These are phyloP conservation scores for Limanda limanda DNA, from an alignment of 2,113 vertebrate genomes.

Conservation along the genomic window DNA sequence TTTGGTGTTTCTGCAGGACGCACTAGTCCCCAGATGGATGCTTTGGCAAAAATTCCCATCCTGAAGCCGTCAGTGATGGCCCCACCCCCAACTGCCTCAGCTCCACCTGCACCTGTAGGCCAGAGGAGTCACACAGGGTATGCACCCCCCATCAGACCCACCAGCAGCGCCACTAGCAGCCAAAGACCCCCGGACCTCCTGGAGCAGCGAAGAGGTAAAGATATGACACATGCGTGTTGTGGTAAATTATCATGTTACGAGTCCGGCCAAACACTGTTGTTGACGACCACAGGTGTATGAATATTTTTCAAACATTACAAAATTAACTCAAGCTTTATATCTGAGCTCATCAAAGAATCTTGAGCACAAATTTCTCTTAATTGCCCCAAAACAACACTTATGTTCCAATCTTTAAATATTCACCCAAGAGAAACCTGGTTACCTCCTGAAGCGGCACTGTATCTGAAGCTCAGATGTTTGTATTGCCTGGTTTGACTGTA, in stretches of 20 bases:
- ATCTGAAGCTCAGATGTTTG: too few relatives aligned
- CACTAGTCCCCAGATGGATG: conserved; percentile 87
- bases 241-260: not conserved
- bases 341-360: too few relatives aligned
- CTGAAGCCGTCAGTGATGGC: conserved; percentile 89
- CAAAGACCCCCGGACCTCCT: conserved; percentile 90
- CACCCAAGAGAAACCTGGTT: too few relatives aligned
- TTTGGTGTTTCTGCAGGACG: conserved; percentile 78
- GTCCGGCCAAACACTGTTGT: not conserved
- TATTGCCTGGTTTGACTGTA: too few relatives aligned
- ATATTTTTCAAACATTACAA: not conserved
- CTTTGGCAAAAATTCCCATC: conserved; percentile 86
- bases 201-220: conserved; percentile 90
- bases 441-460: too few relatives aligned
- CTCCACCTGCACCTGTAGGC: conserved; percentile 80
- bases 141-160: conserved; percentile 76
- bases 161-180: conserved; percentile 72
- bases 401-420: too few relatives aligned
- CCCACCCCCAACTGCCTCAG: conserved; percentile 77
- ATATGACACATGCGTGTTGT: not conserved
- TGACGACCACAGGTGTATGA: not conserved
- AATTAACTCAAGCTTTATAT: not conserved
- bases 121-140: conserved; percentile 85
- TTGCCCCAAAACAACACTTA: too few relatives aligned
- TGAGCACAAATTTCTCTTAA: too few relatives aligned